phyloP scores from a whole-genome alignment of 2,113 vertebrate genomes.

The Pelecanoides urinatrix region DNA sequence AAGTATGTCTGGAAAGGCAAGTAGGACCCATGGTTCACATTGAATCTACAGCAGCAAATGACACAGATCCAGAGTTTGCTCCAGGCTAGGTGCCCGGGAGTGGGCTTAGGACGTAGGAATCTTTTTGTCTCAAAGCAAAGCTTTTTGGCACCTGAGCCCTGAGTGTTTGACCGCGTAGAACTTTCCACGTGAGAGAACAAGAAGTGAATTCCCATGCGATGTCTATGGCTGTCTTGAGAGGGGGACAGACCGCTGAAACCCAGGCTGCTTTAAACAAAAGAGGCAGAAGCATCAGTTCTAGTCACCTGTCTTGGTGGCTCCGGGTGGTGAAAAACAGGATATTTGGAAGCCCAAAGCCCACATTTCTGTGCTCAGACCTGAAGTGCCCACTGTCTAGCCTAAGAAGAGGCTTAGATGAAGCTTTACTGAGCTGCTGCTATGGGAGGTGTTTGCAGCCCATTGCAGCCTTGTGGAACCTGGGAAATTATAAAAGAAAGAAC shows the following conservation, averaged over 20 bases:
- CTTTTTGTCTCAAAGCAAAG: neutral
- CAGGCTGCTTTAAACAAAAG: neutral
- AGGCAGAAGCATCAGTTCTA: neutral
- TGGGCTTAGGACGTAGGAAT: neutral
- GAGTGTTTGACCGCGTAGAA: neutral
- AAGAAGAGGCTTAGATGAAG: neutral
- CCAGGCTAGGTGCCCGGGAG: neutral
- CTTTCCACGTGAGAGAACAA: neutral
- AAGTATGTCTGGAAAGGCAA: neutral
- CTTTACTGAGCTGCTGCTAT: neutral
- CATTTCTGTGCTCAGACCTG: neutral
- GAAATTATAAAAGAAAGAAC: neutral
- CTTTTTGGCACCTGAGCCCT: slow-evolving; percentile 17
- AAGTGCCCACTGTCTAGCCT: neutral
- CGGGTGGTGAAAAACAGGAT: neutral
- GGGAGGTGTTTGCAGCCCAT: neutral
- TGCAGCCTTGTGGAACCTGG: neutral
- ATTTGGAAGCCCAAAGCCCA: neutral
- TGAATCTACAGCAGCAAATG: slow-evolving; percentile 38
- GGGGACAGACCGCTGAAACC: neutral
- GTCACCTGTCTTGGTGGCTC: neutral
- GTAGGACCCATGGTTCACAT: neutral
- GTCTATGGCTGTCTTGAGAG: neutral
- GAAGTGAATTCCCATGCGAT: neutral
- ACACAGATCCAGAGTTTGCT: neutral